These are phyloP conservation scores for Torymus tubicola DNA, from an alignment of 2,888 invertebrate genomes.

Conservation along the genomic window DNA sequence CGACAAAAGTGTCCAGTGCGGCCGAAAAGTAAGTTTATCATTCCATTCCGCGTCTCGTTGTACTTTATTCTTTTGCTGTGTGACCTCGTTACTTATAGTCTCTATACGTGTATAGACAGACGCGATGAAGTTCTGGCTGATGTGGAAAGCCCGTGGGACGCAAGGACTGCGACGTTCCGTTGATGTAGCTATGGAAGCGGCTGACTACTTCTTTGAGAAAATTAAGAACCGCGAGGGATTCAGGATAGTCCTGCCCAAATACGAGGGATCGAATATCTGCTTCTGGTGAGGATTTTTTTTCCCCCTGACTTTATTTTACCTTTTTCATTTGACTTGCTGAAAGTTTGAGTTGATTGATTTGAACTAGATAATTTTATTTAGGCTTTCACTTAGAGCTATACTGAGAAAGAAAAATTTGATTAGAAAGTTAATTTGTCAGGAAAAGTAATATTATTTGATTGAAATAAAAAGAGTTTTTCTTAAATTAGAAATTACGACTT, in stretches of 20 bases:
- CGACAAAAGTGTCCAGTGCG: slow-evolving; percentile 94
- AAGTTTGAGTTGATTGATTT: too few relatives aligned
- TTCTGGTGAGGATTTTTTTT: slow-evolving; percentile 87
- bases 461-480: too few relatives aligned
- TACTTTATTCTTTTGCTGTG: not conserved
- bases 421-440: too few relatives aligned
- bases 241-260: slow-evolving; percentile 80
- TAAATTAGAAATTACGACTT: too few relatives aligned
- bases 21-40: slow-evolving; percentile 82
- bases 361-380: too few relatives aligned
- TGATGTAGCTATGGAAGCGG: slow-evolving; percentile 82
- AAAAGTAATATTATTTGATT: too few relatives aligned
- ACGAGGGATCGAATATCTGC: slow-evolving; percentile 90
- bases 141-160: slow-evolving; percentile 91
- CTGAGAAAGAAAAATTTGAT: too few relatives aligned
- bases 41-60: too few relatives aligned
- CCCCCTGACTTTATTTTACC: too few relatives aligned
- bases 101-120: slow-evolving; percentile 80
- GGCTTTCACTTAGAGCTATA: too few relatives aligned
- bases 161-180: slow-evolving; percentile 80
- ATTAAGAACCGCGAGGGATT: slow-evolving; percentile 80
- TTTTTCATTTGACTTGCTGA: too few relatives aligned
- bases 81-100: not conserved
- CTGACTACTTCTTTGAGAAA: slow-evolving; percentile 79
- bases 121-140: slow-evolving; percentile 93